phyloP scores from a whole-genome alignment of 2,888 invertebrate genomes.

The Amblyteles armatorius region DNA sequence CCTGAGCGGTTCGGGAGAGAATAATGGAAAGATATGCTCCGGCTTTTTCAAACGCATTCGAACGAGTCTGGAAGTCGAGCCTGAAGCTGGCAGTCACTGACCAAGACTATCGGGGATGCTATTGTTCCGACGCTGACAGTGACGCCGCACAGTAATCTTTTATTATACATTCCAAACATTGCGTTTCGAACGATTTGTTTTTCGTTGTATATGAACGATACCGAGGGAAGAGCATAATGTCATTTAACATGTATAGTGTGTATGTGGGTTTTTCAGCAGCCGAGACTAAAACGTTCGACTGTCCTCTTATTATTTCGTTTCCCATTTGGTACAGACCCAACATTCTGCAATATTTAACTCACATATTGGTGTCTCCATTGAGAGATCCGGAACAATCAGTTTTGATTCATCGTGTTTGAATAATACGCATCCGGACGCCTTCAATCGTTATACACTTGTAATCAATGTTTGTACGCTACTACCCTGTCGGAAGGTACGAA shows the following conservation, averaged over 20 bases:
- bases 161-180: neutral
- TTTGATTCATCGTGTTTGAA: conserved; percentile 1
- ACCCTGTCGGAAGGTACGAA: neutral
- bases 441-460: conserved; percentile 11
- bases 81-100: conserved; percentile 5
- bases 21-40: conserved; percentile 12
- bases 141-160: neutral
- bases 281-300: neutral
- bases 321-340: neutral
- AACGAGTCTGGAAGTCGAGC: neutral
- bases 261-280: neutral
- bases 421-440: conserved; percentile 2
- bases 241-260: neutral
- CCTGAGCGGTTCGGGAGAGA: conserved; percentile 3
- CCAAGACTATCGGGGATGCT: conserved; percentile 4
- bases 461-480: neutral
- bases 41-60: conserved; percentile 9
- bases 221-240: neutral
- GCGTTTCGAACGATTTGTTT: neutral
- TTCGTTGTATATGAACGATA: neutral
- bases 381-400: neutral
- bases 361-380: neutral
- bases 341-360: neutral
- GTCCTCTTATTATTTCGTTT: neutral
- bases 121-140: neutral